These are phyloP conservation scores for Rhinolophus sinicus DNA, from an alignment of 2,113 vertebrate species.

Conservation along the genomic window DNA sequence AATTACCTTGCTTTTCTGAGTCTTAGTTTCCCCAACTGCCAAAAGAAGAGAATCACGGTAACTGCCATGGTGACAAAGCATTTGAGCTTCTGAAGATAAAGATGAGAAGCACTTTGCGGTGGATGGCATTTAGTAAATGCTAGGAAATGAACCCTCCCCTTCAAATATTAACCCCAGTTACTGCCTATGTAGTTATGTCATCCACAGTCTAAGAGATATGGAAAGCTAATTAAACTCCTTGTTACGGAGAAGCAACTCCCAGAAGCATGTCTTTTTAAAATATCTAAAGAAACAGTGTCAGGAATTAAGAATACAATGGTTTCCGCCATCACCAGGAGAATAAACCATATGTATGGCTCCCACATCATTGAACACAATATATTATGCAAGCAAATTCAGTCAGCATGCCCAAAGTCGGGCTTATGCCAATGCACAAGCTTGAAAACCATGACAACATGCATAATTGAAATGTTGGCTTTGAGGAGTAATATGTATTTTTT, in stretches of 20 bases:
- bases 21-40: neutral
- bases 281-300: neutral
- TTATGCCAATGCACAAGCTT: neutral
- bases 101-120: neutral
- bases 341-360: neutral
- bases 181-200: neutral
- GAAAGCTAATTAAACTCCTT: neutral
- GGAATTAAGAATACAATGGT: neutral
- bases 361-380: neutral
- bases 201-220: neutral
- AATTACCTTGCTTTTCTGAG: neutral
- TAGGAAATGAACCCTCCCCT: rapidly evolving
- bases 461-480: neutral
- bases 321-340: neutral
- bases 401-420: neutral
- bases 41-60: neutral
- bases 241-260: neutral
- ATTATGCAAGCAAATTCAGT: neutral
- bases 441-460: neutral
- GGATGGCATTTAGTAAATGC: neutral
- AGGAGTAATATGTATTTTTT: neutral
- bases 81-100: neutral
- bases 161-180: no score
- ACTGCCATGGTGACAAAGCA: neutral
- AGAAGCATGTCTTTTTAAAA: neutral